Conservation (phyloP, 2,113 vertebrate species). For the Carlito syrichta region DNA sequence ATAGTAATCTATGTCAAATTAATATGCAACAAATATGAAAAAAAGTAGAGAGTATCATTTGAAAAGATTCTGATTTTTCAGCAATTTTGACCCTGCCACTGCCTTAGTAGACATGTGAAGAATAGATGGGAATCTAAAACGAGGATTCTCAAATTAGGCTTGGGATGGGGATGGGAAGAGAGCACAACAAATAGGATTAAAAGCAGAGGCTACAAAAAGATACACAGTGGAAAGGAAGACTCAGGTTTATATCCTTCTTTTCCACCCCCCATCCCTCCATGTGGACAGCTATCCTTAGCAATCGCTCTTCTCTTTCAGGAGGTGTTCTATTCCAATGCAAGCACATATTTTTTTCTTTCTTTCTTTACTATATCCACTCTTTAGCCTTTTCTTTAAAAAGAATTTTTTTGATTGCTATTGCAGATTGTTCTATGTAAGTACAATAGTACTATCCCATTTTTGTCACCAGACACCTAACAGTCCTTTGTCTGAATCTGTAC, state of each 20-base stretch:
- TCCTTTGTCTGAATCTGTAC: fast-evolving
- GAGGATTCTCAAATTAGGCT: neutral
- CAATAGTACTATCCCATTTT: no score
- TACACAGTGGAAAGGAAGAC: fast-evolving
- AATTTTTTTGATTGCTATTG: neutral
- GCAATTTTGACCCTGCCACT: neutral
- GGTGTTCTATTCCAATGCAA: fast-evolving
- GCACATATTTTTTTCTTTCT: no score
- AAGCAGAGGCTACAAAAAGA: neutral
- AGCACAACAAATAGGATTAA: neutral
- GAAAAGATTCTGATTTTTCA: neutral
- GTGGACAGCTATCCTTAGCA: neutral
- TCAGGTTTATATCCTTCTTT: fast-evolving
- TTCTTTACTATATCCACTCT: fast-evolving
- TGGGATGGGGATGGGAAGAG: no score
- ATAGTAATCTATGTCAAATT: neutral
- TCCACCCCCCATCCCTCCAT: neutral
- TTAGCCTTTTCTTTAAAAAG: neutral
- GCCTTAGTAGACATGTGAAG: no score
- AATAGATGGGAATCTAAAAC: neutral
- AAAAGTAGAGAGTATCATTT: neutral
- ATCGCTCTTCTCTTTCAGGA: neutral
- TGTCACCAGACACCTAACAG: neutral
- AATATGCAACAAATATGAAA: neutral
- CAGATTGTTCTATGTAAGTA: neutral